Evolutionary conservation across 2,888 invertebrate genomes (phyloP), one percentile per base, ranked within the genome.

Genomic region (Eulithis testata): DNA sequence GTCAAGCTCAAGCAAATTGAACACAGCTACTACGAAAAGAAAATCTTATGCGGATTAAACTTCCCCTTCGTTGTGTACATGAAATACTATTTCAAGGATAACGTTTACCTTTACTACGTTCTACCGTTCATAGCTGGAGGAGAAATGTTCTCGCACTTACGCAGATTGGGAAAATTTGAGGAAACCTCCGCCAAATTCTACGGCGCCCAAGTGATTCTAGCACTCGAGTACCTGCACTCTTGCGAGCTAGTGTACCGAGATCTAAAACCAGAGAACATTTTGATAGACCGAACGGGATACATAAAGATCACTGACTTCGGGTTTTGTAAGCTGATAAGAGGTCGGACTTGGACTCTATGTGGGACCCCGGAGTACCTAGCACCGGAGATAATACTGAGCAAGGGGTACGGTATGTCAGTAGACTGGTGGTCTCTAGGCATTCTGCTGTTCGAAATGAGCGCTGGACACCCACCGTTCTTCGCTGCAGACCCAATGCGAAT

Each of bases 321-420:
- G 37, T 99, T 99, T 89, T 97, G 98, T 75, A 99, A 99, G 89
- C 90, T 95, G 63, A 93, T 95, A 50, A 93, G 93, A 47, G 94
- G 94, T 0, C 93, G 98, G 77, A 98, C 99, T 0, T 97, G 97
- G 96, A 98, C 98, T 0, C 88, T 99, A 27, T 99, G 99, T 84
- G 99, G 99, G 0, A 99, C 99, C 0, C 99, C 99, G 0, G 99
- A 99, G 88, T 99, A 99, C 88, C 92, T 99, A 67, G 99, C 99
- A 0, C 98, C 98, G 0, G 99, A 99, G 90, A 96, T 97, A 27
- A 98, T 99, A 73, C 94, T 98, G 59, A 96, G 96, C 71, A 98
- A 97, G 87, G 98, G 98, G 0, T 99, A 99, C 87, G 97, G 97
- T 51, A 95, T 95, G 78, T 96, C 97, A 0, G 99, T 98, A 0